These are phyloP conservation scores for Oreocharis arfaki DNA, from an alignment of 2,113 vertebrate species.

Conservation along the genomic window DNA sequence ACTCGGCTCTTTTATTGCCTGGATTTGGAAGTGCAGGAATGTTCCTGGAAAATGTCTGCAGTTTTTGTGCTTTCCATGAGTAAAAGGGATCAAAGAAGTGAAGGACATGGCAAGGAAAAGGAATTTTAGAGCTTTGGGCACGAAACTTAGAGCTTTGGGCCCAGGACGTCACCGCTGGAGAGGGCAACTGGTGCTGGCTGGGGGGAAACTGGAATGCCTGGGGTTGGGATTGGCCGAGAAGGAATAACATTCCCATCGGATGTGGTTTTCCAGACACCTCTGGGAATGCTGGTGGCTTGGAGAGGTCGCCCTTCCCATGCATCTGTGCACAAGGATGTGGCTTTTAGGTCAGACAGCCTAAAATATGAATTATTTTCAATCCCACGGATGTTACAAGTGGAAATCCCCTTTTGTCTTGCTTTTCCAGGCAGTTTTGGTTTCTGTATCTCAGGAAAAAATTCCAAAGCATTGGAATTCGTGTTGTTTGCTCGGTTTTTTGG, in stretches of 20 bases:
- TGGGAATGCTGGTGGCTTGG: neutral
- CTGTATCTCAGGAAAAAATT: neutral
- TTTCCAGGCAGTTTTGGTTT: neutral
- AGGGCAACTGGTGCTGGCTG: neutral
- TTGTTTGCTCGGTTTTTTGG: neutral
- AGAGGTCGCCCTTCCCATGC: neutral
- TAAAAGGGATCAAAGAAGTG: neutral
- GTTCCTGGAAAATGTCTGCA: neutral
- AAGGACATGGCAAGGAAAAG: neutral
- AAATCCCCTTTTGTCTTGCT: neutral
- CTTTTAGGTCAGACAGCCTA: neutral
- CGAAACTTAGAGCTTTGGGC: neutral
- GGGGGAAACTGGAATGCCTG: neutral
- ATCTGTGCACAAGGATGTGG: neutral
- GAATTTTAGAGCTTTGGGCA: neutral
- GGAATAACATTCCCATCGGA: neutral
- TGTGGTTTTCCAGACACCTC: neutral
- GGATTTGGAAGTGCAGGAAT: neutral
- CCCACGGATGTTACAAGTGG: accelerated
- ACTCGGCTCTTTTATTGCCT: neutral
- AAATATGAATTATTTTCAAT: neutral
- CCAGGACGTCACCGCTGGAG: accelerated
- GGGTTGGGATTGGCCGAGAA: neutral
- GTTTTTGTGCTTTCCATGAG: neutral
- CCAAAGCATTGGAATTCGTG: neutral